Evolutionary conservation across 2,113 vertebrate species (phyloP).

Genomic region (Patagioenas fasciata): DNA sequence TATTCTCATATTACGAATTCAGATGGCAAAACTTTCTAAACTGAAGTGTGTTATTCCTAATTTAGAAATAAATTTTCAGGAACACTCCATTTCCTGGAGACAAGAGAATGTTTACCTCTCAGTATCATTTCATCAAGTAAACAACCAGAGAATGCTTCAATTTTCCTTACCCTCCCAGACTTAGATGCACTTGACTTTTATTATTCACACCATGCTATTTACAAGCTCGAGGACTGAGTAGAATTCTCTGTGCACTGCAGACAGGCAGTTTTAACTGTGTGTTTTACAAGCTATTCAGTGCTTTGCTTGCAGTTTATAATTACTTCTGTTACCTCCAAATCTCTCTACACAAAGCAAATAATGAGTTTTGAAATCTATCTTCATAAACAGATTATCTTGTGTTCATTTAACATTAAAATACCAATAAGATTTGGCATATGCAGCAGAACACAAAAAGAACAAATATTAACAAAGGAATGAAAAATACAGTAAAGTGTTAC

Average conservation of each 20-base stretch:
- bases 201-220: constrained; percentile 26
- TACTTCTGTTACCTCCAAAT: constrained; percentile 31
- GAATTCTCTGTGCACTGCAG: neutral
- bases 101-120: neutral
- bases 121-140: neutral
- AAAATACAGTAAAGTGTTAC: neutral
- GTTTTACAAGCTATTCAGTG: neutral
- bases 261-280: neutral
- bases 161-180: neutral
- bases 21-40: neutral
- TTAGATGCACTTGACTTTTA: constrained; percentile 22
- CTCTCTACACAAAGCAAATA: constrained; percentile 7
- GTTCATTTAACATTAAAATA: constrained; percentile 48
- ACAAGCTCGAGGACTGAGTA: neutral
- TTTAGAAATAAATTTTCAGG: constrained; percentile 7
- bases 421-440: neutral
- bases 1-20: neutral
- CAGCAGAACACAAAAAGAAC: neutral
- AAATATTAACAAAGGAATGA: neutral
- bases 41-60: neutral
- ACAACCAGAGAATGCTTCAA: neutral
- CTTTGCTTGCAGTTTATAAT: neutral
- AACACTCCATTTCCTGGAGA: neutral
- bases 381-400: neutral
- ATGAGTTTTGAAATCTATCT: neutral